These are phyloP conservation scores for Podarcis lilfordi DNA, from an alignment of 2,797 vertebrate species.

Conservation along the genomic window DNA sequence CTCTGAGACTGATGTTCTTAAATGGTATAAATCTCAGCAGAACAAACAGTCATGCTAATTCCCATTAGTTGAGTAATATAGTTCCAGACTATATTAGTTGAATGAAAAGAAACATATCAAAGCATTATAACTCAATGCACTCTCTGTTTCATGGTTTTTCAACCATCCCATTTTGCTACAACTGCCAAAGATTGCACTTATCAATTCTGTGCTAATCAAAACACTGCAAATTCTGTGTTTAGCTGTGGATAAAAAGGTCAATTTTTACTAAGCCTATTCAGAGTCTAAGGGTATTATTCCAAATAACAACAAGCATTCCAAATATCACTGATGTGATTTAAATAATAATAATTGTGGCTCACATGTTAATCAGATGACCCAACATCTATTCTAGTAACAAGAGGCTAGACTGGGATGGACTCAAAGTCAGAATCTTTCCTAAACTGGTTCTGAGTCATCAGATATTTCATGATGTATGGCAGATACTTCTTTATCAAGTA, in stretches of 20 bases:
- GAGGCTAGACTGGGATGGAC: not conserved
- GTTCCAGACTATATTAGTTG: not conserved
- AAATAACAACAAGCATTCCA: constrained; percentile 23
- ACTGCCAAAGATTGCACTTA: not conserved
- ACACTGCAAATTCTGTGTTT: not conserved
- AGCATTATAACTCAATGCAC: not conserved
- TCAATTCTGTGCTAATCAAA: not conserved
- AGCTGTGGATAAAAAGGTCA: not conserved
- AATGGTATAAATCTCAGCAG: not conserved
- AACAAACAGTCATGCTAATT: not conserved
- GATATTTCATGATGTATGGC: not conserved
- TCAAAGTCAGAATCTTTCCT: not conserved
- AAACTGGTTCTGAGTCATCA: not conserved
- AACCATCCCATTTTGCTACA: not conserved
- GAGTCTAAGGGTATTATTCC: not conserved
- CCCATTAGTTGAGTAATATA: not conserved
- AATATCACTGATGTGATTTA: not conserved
- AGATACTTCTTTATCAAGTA: not conserved
- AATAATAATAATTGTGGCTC: no score
- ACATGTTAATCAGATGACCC: no score
- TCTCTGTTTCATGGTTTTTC: not conserved
- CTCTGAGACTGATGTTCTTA: rapidly evolving
- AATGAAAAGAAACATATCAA: not conserved
- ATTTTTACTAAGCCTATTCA: constrained; percentile 21
- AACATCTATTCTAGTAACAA: not conserved